These are phyloP conservation scores for Aythya baeri DNA, from an alignment of 2,113 vertebrate species.

Conservation along the genomic window DNA sequence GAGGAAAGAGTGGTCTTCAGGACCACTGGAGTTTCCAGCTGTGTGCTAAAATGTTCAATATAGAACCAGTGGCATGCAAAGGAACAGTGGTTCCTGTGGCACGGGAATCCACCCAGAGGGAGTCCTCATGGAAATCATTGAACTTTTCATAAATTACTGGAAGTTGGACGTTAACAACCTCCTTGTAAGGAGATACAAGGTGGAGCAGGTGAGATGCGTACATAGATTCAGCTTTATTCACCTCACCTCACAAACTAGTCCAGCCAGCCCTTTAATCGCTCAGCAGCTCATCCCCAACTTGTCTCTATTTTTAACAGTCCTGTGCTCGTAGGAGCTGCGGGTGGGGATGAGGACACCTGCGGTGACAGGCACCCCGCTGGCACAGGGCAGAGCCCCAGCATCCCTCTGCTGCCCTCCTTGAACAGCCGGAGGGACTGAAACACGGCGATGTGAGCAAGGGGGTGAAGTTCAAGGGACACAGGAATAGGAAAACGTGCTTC, in stretches of 20 bases:
- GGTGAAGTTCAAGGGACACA: too few species aligned
- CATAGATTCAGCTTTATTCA: not conserved
- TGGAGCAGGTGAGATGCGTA: not conserved
- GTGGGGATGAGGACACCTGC: not conserved
- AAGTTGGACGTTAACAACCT: not conserved
- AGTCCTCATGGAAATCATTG: not conserved
- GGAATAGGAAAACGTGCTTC: not conserved
- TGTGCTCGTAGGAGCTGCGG: not conserved
- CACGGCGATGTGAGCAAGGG: not conserved
- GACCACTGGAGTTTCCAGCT: not conserved
- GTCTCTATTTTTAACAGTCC: not conserved
- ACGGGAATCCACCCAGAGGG: not conserved
- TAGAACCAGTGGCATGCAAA: not conserved
- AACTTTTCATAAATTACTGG: not conserved
- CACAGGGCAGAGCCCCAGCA: rapidly evolving
- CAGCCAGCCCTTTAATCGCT: constrained; percentile 7
- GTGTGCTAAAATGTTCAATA: not conserved
- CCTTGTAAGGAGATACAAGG: not conserved
- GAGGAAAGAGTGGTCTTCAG: not conserved
- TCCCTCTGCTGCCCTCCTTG: not conserved
- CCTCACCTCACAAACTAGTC: not conserved
- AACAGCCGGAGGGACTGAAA: not conserved
- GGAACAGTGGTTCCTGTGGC: not conserved
- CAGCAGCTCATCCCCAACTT: not conserved
- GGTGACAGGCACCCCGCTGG: not conserved